Base-by-base conservation (phyloP, 2,113 vertebrate species). In the Lepisosteus oculatus region DNA sequence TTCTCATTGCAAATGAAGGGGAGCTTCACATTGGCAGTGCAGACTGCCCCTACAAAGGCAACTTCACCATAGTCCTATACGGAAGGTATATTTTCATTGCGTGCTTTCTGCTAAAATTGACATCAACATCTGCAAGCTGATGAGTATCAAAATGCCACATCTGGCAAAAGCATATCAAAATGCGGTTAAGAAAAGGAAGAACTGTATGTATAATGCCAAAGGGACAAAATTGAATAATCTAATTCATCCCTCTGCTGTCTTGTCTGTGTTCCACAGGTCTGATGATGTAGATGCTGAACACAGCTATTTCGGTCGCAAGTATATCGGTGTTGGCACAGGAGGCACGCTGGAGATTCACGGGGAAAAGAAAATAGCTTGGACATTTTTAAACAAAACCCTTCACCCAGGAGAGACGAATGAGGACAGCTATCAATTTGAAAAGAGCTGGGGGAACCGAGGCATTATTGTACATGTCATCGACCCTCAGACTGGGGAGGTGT, bases 401-500 rank as follows among this genome's bases (percentile, higher is more conserved):
- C 89, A 85, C 43, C 94, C 96, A 0, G 95, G 92, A 12, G 93
- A 94, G 81, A 91, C 92, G 88, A 84, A 89, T 71, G 92, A 97
- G 68, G 94, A 93, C 42, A 94, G 90, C 73, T 98, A 98, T 71
- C 89, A 88, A 77, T 98, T 97, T 2, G 93, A 96, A 77, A 93
- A 91, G 71, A 94, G 95, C 85, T 99, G 96, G 97, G 97, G 97
- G 0, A 95, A 95, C 82, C 87, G 97, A 0, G 97, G 97, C 3
- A 89, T 99, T 84, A 95, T 99, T 2, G 85, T 96, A 61, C 96
- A 98, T 0, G 81, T 96, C 6, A 92, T 99, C 13, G 87, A 96
- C 68, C 92, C 95, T 0, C 92, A 86, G 71, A 93, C 90, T 0
- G 95, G 92, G 3, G 76, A 93, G 0, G 95, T 98, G 45, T 77